Percentiles rank a stretch among this genome's conserved stretches.
phyloP scores from a whole-genome alignment of 2,888 invertebrate genomes.

The Monochamus alternatus region DNA sequence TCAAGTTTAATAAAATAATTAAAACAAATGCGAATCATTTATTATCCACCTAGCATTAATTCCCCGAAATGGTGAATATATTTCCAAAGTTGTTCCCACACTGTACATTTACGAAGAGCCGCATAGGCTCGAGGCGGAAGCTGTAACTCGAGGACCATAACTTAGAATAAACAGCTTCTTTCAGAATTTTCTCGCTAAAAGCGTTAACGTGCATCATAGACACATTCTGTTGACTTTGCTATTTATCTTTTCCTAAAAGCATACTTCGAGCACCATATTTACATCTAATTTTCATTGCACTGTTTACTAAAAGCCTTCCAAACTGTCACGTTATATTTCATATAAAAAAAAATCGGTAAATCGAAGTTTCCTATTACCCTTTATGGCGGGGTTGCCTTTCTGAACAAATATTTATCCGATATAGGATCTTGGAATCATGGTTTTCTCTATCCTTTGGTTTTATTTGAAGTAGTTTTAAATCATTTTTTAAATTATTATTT shows the following conservation, averaged over 20 bases:
- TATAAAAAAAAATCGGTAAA: neutral
- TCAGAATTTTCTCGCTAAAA: neutral
- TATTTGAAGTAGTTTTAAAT: too few relatives aligned
- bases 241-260: constrained; percentile 1
- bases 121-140: neutral
- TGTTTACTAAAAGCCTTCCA: neutral
- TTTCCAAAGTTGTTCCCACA: too few relatives aligned
- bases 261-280: neutral
- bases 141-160: neutral
- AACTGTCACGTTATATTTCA: neutral
- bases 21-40: too few relatives aligned
- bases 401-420: too few relatives aligned
- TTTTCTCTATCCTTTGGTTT: too few relatives aligned
- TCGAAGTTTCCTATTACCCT: neutral
- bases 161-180: neutral
- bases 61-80: too few relatives aligned
- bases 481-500: too few relatives aligned
- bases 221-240: neutral
- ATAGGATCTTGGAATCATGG: too few relatives aligned
- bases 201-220: neutral
- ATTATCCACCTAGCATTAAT: too few relatives aligned
- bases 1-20: too few relatives aligned
- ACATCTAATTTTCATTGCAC: neutral
- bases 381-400: too few relatives aligned
- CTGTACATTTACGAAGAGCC: too few relatives aligned